Base-by-base conservation (phyloP, 2,797 vertebrate species). In the Gephyroberyx darwinii region DNA sequence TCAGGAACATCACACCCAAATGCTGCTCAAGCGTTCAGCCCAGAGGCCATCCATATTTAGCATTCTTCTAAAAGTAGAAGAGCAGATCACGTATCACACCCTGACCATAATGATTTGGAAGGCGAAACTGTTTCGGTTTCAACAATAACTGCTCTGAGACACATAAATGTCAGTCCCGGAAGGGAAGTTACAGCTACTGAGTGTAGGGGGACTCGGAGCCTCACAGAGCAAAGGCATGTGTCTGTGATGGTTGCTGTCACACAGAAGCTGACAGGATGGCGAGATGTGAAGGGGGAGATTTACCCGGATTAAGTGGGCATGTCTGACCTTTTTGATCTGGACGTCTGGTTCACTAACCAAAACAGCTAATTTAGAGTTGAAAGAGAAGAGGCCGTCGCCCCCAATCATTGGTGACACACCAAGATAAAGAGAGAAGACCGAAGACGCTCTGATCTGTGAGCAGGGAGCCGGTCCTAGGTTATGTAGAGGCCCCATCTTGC, bases 241-340 rank as follows among this genome's bases (percentile, higher is more conserved):
- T 86, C 67, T 82, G 86, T 88, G 91, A 92, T 91, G 85, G 80
- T 84, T 85, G 86, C 84, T 87, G 88, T 92, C 89, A 84, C 87
- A 87, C 86, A 81, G 89, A 82, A 88, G 89, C 90, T 87, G 89
- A 90, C 88, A 84, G 76, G 76, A 84, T 89, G 86, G 87, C 66
- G 83, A 92, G 87, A 92, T 90, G 88, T 85, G 86, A 86, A 79
- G 84, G 85, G 87, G 73, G 86, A 84, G 89, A 87, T 89, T 92
- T 90, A 84, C 85, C 81, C 68, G 89, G 92, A 93, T 91, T 91
- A 93, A 88, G 86, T 90, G 90, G 89, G 89, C 87, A 91, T 88
- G 86, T 92, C 88, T 90, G 90, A 93, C 90, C 90, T 91, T 89
- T 93, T 89, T 92, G 89, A 91, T 93, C 90, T 79, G 81, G 72